Evolutionary conservation across 2,113 vertebrate genomes (phyloP), one percentile per base, ranked within the genome.

Genomic region (Sorex fumeus): DNA sequence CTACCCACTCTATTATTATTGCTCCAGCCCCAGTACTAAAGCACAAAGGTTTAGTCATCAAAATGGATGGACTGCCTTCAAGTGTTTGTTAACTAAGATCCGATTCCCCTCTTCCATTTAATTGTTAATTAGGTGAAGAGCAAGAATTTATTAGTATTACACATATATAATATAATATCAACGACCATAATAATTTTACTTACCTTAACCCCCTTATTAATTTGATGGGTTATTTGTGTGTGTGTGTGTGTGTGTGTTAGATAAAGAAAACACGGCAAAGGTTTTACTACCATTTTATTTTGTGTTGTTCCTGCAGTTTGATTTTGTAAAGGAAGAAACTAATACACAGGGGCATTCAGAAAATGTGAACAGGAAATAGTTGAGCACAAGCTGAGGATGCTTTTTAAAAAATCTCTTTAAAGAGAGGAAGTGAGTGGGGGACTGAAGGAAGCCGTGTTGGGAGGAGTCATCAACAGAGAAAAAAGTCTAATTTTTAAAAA

Each of bases 391-490:
- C 91, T 80, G 82, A 89, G 93, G 95, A 92, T 82, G 67, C 40
- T 92, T 67, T 92, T 95, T 23, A 80, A 92, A 93, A 53, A 53
- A 53, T 53, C 40, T 92, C 64, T 93, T 95, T 23, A 77, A 91
- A 93, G 62, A 86, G 81, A 95, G 97, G 97, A 97, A 98, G 95
- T 97, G 93, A 98, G 77, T 96, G 91, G 83, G 66, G 11, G 82
- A 87, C 88, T 96, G 74, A 92, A 97, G 91, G 78, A 95, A 90
- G 25, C 45, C 97, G 47, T 94, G 23, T 95, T 97, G 75, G 45
- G 90, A 92, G 62, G 88, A 27, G 90, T 96, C 91, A 92, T 94
- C 87, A 40, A n/a, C 86, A 84, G 90, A 92, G 67, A 77, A 64
- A 97, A 97, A 96, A 93, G 40, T 2, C 16, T n/a, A 12, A 28